A percentile compares a stretch with the other conserved stretches of the same genome.
These are phyloP conservation scores for Drosophila orosa DNA, from an alignment of 1,140 invertebrate genomes.

Conservation along the genomic window DNA sequence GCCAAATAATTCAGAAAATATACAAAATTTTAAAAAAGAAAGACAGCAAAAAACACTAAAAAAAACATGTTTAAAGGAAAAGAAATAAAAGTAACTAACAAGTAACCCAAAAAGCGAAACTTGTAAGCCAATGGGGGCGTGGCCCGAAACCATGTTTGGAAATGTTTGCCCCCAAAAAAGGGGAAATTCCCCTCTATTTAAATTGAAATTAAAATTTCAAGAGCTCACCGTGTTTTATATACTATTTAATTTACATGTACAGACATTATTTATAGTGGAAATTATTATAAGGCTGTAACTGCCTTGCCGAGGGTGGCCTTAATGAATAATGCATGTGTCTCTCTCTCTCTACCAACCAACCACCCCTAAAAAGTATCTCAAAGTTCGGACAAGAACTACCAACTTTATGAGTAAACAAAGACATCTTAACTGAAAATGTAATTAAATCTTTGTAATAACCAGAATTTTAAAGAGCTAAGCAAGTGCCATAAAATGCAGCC, in stretches of 20 bases:
- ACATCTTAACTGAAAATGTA: background rate
- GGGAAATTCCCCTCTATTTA: background rate
- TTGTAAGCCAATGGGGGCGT: conserved; percentile 30
- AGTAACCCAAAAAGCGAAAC: conserved; percentile 10
- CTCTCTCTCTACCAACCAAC: background rate
- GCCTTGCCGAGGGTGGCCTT: conserved; percentile 11
- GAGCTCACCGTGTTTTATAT: background rate
- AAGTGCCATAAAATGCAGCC: background rate
- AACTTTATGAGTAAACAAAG: background rate
- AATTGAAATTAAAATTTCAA: conserved; percentile 7
- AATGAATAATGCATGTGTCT: conserved; percentile 2
- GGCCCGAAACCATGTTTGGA: conserved; percentile 3
- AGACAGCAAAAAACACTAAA: background rate
- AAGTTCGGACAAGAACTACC: background rate
- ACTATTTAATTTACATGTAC: background rate
- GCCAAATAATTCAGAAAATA: background rate
- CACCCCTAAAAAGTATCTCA: conserved; percentile 4
- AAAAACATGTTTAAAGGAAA: conserved; percentile 15
- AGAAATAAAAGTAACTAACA: background rate
- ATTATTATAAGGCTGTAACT: conserved; percentile 1
- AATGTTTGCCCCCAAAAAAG: conserved; percentile 25
- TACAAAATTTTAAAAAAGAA: background rate
- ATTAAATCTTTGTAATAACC: background rate
- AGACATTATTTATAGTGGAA: background rate
- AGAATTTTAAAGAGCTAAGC: background rate